These are phyloP conservation scores for Cebuella pygmaea DNA, from an alignment of 2,797 vertebrate species.

Conservation along the genomic window DNA sequence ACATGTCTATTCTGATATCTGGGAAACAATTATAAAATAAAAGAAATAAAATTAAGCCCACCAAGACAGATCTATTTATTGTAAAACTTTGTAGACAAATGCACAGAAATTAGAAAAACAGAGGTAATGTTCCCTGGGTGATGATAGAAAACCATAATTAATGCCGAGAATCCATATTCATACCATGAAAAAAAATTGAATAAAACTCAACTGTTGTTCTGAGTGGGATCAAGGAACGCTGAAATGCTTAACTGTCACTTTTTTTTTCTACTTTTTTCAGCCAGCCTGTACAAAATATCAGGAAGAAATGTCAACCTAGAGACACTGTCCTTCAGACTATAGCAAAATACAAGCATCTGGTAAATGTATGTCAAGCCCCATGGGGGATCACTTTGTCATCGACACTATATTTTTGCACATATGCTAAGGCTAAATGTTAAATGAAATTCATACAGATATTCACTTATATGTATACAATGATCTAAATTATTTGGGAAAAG, in stretches of 20 bases:
- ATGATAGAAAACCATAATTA: not conserved
- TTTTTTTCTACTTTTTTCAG: not conserved
- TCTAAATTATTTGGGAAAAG: not conserved
- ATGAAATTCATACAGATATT: not conserved
- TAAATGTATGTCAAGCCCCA: not conserved
- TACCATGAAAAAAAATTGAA: not conserved
- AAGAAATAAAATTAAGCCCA: not conserved
- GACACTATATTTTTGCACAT: not conserved
- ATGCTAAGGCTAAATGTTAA: not conserved
- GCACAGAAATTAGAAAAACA: not conserved
- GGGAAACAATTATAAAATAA: not conserved
- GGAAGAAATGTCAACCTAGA: constrained; percentile 26
- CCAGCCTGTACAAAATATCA: constrained; percentile 40
- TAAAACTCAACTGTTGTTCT: constrained; percentile 26
- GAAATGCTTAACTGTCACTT: constrained; percentile 19
- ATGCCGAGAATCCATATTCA: not conserved
- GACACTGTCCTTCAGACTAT: not conserved
- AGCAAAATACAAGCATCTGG: not conserved
- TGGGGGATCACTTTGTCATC: not conserved
- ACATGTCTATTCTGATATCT: not conserved
- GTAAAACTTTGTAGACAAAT: not conserved
- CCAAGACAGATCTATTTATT: not conserved
- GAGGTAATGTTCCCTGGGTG: not conserved
- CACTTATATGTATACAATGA: not conserved
- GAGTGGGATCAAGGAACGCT: not conserved